Base-by-base conservation (phyloP, 2,888 invertebrate genomes). In the Cryptocephalus moraei region DNA sequence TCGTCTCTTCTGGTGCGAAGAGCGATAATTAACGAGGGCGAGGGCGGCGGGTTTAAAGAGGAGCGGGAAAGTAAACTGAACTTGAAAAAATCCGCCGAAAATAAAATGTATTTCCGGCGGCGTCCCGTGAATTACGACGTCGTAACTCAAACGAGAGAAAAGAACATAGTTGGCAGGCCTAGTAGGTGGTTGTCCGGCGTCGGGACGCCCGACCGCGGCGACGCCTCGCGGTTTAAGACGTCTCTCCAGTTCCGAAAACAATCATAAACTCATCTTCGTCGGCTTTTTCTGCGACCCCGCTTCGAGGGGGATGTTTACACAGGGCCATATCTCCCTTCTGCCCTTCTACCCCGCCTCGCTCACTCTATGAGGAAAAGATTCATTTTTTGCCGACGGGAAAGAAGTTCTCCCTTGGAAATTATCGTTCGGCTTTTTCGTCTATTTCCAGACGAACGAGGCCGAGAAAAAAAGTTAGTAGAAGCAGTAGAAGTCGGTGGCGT, bases 101-200 rank as follows among this genome's bases (percentile, higher is more conserved):
- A 53, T 55, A 52, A 53, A 55, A 55, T 53, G 55, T 53, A 55
- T 53, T 55, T 55, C 67, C 65, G 66, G 66, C 64, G 65, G 67
- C 66, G 60, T 65, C 64, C 63, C 60, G 63, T 69, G 67, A 69
- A 62, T 68, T 69, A 69, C 66, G 62, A 61, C 59, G 56, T 63
- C 62, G 69, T 69, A 69, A 68, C 67, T 69, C 68, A 69, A 56
- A 51, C 61, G 57, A 64, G 64, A 66, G 68, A 69, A 68, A 68
- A 62, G 64, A 66, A 59, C 62, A 22, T 22, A 22, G 57, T 64
- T 64, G 68, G 66, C 68, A 63, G 62, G 63, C 64, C 59, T 62
- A 59, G 64, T 66, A 66, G 66, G 66, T 66, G 65, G 65, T 62
- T 61, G 62, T 66, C 63, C 62, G 62, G 65, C 56, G 49, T 56